phyloP scores from a whole-genome alignment of 2,888 invertebrate genomes.

The Cecidostiba fungosa region DNA sequence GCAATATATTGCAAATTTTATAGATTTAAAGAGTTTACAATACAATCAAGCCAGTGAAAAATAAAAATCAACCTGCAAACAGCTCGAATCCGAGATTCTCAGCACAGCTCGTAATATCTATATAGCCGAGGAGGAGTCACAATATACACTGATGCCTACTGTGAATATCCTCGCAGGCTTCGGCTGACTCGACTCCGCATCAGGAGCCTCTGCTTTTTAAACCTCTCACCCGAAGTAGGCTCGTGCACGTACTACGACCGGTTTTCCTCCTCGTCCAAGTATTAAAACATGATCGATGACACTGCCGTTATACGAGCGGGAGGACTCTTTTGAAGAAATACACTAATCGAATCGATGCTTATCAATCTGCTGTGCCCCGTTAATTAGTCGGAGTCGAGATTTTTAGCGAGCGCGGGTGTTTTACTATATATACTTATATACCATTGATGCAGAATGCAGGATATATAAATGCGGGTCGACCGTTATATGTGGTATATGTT shows the following conservation, averaged over 20 bases:
- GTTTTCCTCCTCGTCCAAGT: slow-evolving; percentile 30
- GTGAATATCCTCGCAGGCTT: not conserved
- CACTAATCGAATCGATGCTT: not conserved
- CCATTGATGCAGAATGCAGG: too few species aligned
- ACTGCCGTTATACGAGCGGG: slow-evolving; percentile 34
- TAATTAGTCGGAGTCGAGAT: not conserved
- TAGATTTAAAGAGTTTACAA: not conserved
- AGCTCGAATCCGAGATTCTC: not conserved
- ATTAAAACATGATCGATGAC: slow-evolving; percentile 35
- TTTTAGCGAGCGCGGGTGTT: not conserved
- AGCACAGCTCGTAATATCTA: not conserved
- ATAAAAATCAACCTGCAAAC: not conserved
- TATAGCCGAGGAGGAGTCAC: not conserved
- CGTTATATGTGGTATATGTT: too few species aligned
- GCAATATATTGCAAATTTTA: not conserved
- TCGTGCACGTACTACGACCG: slow-evolving; percentile 42
- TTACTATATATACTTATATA: too few species aligned
- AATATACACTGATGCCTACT: not conserved
- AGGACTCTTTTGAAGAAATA: not conserved
- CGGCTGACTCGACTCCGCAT: not conserved
- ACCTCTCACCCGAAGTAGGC: not conserved
- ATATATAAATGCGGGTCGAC: too few species aligned
- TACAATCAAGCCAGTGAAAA: not conserved
- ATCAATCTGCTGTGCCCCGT: not conserved
- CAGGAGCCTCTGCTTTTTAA: not conserved